Evolutionary conservation across 2,113 vertebrate genomes (phyloP), one percentile per base, ranked within the genome.

Genomic region (Daubentonia madagascariensis): DNA sequence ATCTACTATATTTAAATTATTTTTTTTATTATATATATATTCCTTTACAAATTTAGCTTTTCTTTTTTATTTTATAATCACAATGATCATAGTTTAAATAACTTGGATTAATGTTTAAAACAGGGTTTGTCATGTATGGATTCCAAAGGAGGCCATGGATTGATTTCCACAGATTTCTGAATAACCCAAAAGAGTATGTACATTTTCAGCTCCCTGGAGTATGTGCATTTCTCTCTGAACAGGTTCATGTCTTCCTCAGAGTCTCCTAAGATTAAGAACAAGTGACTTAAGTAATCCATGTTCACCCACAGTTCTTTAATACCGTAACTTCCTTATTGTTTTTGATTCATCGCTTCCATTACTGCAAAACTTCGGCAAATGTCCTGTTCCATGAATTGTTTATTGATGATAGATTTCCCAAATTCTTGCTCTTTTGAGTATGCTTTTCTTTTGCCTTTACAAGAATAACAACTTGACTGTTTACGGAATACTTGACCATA

Each of bases 41-140:
- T 93, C 9, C 18, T 68, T 73, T 40, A 85, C 8, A 50, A 97
- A 78, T 70, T 50, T 65, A 78, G 72, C 17, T 78, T 78, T 94
- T 48, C 59, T 83, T 72, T 95, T 89, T 96, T 93, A 30, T 94
- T 97, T 88, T 92, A 11, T 88, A 76, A 61, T 85, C 17, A 68
- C 28, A 73, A 45, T 23, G 28, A 73, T 80, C 28, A 86, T 20
- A 86, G 22, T 80, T 79, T n/a, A n/a, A n/a, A n/a, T n/a, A 93
- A 86, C 14, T n/a, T 83, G 63, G 40, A 80, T 7, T 76, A 57
- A 70, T 92, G 18, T 96, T 78, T 87, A 61, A 80, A 90, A 87
- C 3, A 72, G 11, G 5, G 6, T n/a, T 63, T 81, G 35, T 75
- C 4, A 18, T 79, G 4, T 50, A 61, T 43, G 4, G 16, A 54